Conservation (phyloP, 2,888 invertebrate genomes). For the Oscheius sp. region DNA sequence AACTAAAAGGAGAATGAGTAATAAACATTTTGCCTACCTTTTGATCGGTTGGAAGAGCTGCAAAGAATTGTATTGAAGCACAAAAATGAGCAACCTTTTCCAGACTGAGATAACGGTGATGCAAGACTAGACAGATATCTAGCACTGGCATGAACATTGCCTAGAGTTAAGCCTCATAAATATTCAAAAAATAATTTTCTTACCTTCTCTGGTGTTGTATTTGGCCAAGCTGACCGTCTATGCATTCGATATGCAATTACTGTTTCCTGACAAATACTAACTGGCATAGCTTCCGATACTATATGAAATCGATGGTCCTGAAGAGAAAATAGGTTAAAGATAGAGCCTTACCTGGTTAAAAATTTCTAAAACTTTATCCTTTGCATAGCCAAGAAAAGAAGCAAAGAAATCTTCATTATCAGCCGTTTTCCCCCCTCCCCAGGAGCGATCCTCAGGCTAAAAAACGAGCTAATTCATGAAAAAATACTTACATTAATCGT, state of each 20-base stretch:
- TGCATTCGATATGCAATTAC: constrained; percentile 45
- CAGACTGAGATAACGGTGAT: constrained; percentile 44
- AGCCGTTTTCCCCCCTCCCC: not conserved
- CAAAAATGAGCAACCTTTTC: constrained; percentile 48
- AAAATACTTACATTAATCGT: not conserved
- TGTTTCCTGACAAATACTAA: constrained; percentile 44
- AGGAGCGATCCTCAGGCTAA: not conserved
- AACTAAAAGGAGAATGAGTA: constrained; percentile 24
- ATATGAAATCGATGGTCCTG: constrained; percentile 20
- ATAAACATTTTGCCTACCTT: constrained; percentile 16
- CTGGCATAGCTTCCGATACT: constrained; percentile 2
- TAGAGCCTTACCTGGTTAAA: not conserved
- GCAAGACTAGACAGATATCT: constrained; percentile 43
- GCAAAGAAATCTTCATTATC: constrained; percentile 11
- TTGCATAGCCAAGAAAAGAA: constrained; percentile 10
- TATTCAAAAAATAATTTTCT: not conserved
- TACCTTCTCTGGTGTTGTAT: constrained; percentile 21
- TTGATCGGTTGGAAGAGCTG: constrained; percentile 44
- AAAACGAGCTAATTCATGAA: not conserved
- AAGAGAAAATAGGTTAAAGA: not conserved
- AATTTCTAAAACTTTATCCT: constrained; percentile 5
- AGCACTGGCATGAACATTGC: constrained; percentile 29
- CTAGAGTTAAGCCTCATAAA: not conserved
- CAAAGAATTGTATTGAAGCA: constrained; percentile 45
- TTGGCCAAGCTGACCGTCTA: constrained; percentile 40